phyloP scores from a whole-genome alignment of 2,888 invertebrate genomes.

The Crocallis elinguaria region DNA sequence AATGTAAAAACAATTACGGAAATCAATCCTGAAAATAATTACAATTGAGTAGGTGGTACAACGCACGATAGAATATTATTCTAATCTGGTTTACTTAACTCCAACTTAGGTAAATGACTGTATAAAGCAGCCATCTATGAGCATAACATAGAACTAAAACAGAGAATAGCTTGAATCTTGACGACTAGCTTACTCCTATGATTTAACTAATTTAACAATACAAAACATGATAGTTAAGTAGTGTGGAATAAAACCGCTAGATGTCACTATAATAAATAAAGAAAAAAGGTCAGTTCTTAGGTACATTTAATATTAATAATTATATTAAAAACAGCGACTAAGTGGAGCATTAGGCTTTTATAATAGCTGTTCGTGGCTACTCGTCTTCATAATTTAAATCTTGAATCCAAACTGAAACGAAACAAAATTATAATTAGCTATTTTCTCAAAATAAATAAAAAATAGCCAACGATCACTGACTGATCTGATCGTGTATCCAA shows the following conservation, averaged over 20 bases:
- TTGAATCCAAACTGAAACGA: slow-evolving; percentile 71
- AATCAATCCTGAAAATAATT: too few relatives aligned
- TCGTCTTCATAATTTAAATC: slow-evolving; percentile 39
- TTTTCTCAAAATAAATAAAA: background rate
- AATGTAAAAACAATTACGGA: too few relatives aligned
- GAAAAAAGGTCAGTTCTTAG: background rate
- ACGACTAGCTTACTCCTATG: background rate
- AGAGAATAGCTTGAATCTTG: background rate
- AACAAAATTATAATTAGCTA: slow-evolving; percentile 10
- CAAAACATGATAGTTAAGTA: background rate
- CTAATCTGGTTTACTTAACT: too few relatives aligned
- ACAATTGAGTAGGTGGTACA: too few relatives aligned
- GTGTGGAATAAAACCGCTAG: background rate
- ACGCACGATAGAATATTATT: too few relatives aligned
- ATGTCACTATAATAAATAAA: slow-evolving; percentile 6
- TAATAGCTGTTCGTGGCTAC: background rate
- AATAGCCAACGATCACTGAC: background rate
- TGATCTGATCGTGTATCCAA: too few relatives aligned
- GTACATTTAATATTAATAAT: background rate
- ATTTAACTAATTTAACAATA: background rate
- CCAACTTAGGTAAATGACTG: too few relatives aligned
- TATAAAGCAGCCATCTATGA: slow-evolving; percentile 9
- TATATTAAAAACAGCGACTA: slow-evolving; percentile 6
- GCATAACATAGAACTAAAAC: background rate
- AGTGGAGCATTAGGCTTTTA: slow-evolving; percentile 42